Base-by-base conservation (phyloP, 2,888 invertebrate genomes). In the Alentia gelatinosa region DNA sequence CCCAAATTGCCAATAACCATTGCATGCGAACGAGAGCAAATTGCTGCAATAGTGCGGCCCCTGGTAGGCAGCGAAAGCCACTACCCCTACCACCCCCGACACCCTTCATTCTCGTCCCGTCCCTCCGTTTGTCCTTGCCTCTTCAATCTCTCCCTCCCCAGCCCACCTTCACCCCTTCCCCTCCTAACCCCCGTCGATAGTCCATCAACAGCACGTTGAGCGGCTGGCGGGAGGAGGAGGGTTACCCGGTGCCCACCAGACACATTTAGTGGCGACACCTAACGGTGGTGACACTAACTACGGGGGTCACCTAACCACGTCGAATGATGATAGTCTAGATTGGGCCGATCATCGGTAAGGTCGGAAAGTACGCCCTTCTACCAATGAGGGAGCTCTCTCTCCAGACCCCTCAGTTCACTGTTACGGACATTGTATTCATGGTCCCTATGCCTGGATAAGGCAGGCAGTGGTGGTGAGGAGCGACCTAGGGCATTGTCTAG, bases 1-100 rank as follows among this genome's bases (percentile, higher is more conserved):
- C 68, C 68, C 33, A 68, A 68, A 68, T 68, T 68, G 68, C 30
- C 68, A 68, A 68, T 68, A 68, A 68, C 68, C 68, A 68, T 68
- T 68, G 68, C 30, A 26, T 68, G 68, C 26, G 26, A 30, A 26
- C 68, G 30, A 30, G 26, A 15, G 68, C 68, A 68, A 68, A 30
- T 68, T 68, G 68, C 68, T 1, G 68, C 68, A 30, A 26, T 15
- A 63, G 63, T 63, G 26, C 12, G 68, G n/a, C 68, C 68, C 68
- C 30, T 30, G 68, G 68, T 26, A 68, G 68, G 68, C 68, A 68
- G 68, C 30, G 30, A 68, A 68, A 19, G 30, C 30, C 5, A 68
- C 30, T 19, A 30, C 68, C 23, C 26, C 68, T 68, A 19, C 33
- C 26, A 26, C 68, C 1, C 19, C 47, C 47, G 19, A 47, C 47